Evolutionary conservation across 1,140 invertebrate genomes (phyloP), one percentile per base, ranked within the genome.

Genomic region (Lordiphosa mommai): DNA sequence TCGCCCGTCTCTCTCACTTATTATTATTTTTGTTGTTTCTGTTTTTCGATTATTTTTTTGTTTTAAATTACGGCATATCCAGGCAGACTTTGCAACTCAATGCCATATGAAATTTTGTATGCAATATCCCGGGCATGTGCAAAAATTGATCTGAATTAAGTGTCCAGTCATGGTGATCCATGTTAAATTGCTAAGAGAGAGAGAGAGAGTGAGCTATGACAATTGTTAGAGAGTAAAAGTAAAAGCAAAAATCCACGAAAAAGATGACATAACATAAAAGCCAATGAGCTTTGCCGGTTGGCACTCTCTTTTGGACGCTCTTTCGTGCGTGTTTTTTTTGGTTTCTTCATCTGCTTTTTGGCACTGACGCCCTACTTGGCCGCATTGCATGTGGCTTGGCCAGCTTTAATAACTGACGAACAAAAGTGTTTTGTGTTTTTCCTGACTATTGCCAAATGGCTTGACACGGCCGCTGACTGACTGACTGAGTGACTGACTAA

Each of bases 381-480:
- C 23, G 23, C 23, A 27, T 27, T 27, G 58, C 60, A 8, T 30
- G 10, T 65, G 61, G 41, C 63, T 66, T 36, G 61, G 48, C 52
- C 30, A 8, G 23, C 3, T 16, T 9, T 53, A 63, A 55, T 65
- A 36, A 36, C 33, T 66, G 52, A 52, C 63, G 58, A 66, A 58
- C 63, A 66, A 58, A 63, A 66, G 17, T 37, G 44, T 48, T 66
- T 36, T 36, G 30, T 20, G 23, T 44, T 43, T 43, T 43, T 59
- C 34, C 5, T 55, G 68, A 40, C 40, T 61, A 48, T 33, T 16
- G 38, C 55, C 20, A 29, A 43, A 29, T 43, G 27, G n/a, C 38
- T 20, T 3, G 9, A 20, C 2, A 6, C 14, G 20, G 37, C 9
- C 3, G 16, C 3, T 23, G 38, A 41, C 17, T 41, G 34, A 36